These are phyloP conservation scores for Ctenicera cuprea DNA, from an alignment of 2,888 invertebrate species.

Conservation along the genomic window DNA sequence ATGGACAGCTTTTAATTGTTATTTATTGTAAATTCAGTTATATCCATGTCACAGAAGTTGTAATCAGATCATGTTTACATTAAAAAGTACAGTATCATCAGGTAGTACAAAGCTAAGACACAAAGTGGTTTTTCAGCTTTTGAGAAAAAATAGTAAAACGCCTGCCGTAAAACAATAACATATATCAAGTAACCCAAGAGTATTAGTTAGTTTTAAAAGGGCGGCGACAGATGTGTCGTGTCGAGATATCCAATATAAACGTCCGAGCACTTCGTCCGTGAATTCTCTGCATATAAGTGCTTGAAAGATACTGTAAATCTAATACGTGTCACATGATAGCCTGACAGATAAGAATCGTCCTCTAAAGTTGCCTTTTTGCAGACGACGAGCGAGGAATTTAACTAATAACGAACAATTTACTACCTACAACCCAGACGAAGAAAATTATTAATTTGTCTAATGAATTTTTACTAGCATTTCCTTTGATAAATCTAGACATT, in stretches of 20 bases:
- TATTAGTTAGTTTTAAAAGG: constrained; percentile 49
- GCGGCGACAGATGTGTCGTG: constrained; percentile 50
- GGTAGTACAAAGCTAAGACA: constrained; percentile 5
- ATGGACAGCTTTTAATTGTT: no score
- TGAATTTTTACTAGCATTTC: background rate
- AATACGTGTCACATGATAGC: constrained; percentile 51
- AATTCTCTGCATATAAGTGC: constrained; percentile 47
- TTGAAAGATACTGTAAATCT: constrained; percentile 48
- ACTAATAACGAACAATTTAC: constrained; percentile 26
- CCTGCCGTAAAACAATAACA: constrained; percentile 34
- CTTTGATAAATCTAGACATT: background rate
- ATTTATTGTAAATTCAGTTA: no score
- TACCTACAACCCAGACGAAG: constrained; percentile 25
- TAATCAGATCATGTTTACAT: constrained; percentile 1
- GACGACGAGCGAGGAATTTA: constrained; percentile 20
- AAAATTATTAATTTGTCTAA: constrained; percentile 22
- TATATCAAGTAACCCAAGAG: constrained; percentile 45
- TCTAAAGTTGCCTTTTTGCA: constrained; percentile 25
- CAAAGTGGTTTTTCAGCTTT: constrained; percentile 8
- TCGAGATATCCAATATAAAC: constrained; percentile 54
- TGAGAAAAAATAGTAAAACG: constrained; percentile 10
- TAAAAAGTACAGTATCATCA: background rate
- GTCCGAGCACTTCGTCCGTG: constrained; percentile 43
- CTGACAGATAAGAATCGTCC: constrained; percentile 44
- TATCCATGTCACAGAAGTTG: no score